Percentiles rank a stretch among this genome's conserved stretches.
Conservation (phyloP, 2,888 invertebrate genomes). For the Callyntrura sp. region DNA sequence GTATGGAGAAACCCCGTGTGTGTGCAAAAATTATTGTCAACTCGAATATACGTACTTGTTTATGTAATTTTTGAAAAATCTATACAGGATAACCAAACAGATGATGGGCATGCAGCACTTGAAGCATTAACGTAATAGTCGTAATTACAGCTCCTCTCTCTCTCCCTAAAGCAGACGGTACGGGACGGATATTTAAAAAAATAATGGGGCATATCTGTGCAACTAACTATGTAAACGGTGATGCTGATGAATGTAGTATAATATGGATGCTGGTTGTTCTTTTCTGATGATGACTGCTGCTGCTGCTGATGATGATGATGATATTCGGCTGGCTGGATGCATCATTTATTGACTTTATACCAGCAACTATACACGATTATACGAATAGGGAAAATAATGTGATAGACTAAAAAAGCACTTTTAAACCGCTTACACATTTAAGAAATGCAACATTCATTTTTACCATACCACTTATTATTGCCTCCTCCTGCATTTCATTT, state of each 20-base stretch:
- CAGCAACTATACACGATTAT: neutral
- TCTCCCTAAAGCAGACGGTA: too few species aligned
- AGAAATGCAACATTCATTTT: neutral
- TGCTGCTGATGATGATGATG: neutral
- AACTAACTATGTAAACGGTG: neutral
- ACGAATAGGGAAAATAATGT: neutral
- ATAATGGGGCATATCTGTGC: neutral
- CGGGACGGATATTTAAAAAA: neutral
- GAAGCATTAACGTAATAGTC: neutral
- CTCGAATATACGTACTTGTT: too few species aligned
- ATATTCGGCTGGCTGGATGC: neutral
- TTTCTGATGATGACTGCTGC: neutral
- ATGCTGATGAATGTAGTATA: neutral
- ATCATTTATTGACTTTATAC: neutral
- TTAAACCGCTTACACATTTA: conserved; percentile 8
- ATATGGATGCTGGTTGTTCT: too few species aligned
- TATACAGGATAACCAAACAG: neutral
- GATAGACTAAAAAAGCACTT: neutral
- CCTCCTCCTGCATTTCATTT: neutral
- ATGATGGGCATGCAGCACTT: neutral
- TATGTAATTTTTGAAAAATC: too few species aligned
- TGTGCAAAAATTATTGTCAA: too few species aligned
- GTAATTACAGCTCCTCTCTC: neutral
- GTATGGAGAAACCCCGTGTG: too few species aligned
- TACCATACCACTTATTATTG: neutral